A percentile compares a stretch with the other conserved stretches of the same genome.
phyloP scores from a whole-genome alignment of 2,888 invertebrate species.

The Synanthedon myopaeformis region DNA sequence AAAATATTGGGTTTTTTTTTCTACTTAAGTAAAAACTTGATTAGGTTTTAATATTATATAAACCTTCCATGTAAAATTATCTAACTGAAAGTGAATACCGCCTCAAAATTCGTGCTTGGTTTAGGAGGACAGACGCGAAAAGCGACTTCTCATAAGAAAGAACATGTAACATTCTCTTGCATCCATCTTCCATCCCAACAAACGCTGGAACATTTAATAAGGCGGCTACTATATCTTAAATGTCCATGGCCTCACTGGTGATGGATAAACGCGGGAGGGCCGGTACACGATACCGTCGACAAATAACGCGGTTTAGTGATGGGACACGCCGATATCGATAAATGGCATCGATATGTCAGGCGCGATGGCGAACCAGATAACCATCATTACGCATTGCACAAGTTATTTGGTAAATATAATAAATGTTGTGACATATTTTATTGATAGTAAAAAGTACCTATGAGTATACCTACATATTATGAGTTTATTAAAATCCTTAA shows the following conservation, averaged over 20 bases:
- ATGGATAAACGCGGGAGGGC: constrained; percentile 47
- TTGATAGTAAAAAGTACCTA: no score
- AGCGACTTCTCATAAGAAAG: no score
- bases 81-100: no score
- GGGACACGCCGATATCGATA: constrained; percentile 16
- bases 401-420: not conserved
- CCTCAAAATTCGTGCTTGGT: no score
- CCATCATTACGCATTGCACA: not conserved
- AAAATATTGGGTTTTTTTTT: no score
- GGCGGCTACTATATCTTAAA: constrained; percentile 54
- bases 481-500: no score
- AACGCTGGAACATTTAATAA: constrained; percentile 39
- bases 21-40: no score
- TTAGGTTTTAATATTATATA: no score
- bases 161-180: not conserved
- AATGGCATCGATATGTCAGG: constrained; percentile 10
- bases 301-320: constrained; percentile 37
- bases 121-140: no score
- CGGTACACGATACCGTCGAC: constrained; percentile 37
- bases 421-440: no score
- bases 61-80: no score
- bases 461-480: no score
- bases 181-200: not conserved
- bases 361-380: not conserved
- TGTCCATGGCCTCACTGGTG: constrained; percentile 26